phyloP scores from a whole-genome alignment of 1,140 invertebrate genomes.

The Saxidomus purpurata region DNA sequence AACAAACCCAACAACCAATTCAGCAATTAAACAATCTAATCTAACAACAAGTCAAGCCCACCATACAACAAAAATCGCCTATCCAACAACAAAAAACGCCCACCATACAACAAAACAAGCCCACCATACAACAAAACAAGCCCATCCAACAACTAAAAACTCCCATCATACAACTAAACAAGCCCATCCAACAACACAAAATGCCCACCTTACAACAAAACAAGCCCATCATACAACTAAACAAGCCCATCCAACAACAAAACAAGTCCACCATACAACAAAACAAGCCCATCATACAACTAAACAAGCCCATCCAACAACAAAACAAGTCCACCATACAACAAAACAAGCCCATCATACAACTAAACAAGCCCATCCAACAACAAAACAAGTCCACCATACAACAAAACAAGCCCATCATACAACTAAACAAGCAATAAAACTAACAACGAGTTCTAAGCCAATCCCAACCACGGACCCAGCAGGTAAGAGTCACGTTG shows the following conservation, averaged over 20 bases:
- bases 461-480: constrained; percentile 7
- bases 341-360: background rate
- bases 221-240: no score
- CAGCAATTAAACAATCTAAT: background rate
- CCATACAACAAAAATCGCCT: background rate
- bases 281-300: background rate
- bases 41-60: background rate
- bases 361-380: background rate
- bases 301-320: background rate
- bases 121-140: constrained; percentile 16
- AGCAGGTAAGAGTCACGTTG: constrained; percentile 7
- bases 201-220: background rate
- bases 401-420: constrained; percentile 21
- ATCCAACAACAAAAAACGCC: background rate
- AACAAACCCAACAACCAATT: background rate
- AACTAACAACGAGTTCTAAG: background rate
- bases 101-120: background rate
- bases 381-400: background rate
- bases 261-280: no score
- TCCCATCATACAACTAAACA: background rate
- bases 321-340: constrained; percentile 16
- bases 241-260: no score
- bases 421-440: background rate
- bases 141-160: background rate
- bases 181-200: background rate